Percentiles rank a stretch among this genome's conserved stretches.
phyloP scores from a whole-genome alignment of 1,140 invertebrate species.

The Wiebesia pumilae region DNA sequence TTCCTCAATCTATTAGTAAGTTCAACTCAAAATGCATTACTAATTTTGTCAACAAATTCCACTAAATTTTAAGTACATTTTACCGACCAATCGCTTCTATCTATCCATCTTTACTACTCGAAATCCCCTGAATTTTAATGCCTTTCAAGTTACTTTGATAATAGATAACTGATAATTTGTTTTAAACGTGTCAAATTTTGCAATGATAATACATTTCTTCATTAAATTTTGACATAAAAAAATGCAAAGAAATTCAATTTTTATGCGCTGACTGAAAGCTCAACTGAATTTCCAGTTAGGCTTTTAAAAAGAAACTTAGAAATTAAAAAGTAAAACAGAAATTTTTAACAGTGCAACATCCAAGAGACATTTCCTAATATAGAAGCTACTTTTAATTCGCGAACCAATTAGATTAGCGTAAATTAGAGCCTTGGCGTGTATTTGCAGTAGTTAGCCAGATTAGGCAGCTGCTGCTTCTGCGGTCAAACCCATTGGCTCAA shows the following conservation, averaged over 20 bases:
- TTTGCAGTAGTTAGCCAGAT: conserved; percentile 65
- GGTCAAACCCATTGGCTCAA: conserved; percentile 19
- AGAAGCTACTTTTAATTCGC: conserved; percentile 11
- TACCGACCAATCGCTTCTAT: not conserved
- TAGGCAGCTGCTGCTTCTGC: conserved; percentile 51
- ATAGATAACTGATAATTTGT: not conserved
- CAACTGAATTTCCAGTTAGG: too few species aligned
- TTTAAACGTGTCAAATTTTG: too few species aligned
- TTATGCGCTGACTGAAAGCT: too few species aligned
- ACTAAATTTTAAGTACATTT: not conserved
- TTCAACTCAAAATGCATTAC: not conserved
- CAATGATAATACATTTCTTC: too few species aligned
- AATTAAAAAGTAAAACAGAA: too few species aligned
- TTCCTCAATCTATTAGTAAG: not conserved
- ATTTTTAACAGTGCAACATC: not conserved
- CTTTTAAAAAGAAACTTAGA: too few species aligned
- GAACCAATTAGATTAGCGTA: conserved; percentile 70
- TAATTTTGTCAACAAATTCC: not conserved
- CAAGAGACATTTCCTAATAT: not conserved
- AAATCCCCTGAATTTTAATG: too few species aligned
- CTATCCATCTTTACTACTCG: too few species aligned
- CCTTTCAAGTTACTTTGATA: not conserved
- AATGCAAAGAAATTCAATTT: too few species aligned
- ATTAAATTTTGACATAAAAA: too few species aligned
- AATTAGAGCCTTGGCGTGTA: conserved; percentile 68